Evolutionary conservation across 2,888 invertebrate species (phyloP), one percentile per base, ranked within the genome.

Genomic region (Caradrina clavipalpis): DNA sequence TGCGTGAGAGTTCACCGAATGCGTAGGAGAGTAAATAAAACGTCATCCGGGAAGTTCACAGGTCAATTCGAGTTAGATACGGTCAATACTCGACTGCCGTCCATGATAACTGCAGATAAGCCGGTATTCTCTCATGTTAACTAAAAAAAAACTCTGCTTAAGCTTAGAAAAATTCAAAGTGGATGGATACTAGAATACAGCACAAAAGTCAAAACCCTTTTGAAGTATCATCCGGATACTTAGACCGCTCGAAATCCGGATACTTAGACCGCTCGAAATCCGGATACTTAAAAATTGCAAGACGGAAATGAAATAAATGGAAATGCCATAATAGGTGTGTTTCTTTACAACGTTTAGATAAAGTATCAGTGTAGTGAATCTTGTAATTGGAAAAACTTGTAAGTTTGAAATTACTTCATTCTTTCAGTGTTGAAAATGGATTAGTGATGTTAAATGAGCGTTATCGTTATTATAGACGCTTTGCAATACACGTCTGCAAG

Each of bases 371-470:
- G 31, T 42, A 51, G 19, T 26, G n/a, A 19, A 63, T 51, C 35
- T 19, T 47, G 31, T 74, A 81, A 82, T 83, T 84, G 73, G 47
- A 72, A 82, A 82, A 72, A 57, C 71, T 11, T 81, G 84, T 82
- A 42, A 13, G 17, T 70, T 21, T n/a, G 45, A 63, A 69, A 77
- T 69, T 56, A 42, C 15, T 53, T 39, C 19, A 53, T 31, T 35
- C 11, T 49, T 62, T 39, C 39, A 19, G 60, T 47, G 39, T 80
- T 66, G n/a, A 70, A 80, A 79, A 79, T 81, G 73, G 78, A 73
- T 67, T 73, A 67, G 57, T 66, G 21, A 47, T 81, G 81, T 81
- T 53, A 53, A 42, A 42, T 17, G 11, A 42, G 19, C 15, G n/a
- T 59, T 59, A 73, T 73, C 61, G 8, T 47, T 17, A 67, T 31